A percentile compares a stretch with the other conserved stretches of the same genome.
Conservation (phyloP, 2,888 invertebrate species). For the Oscheius sp. region DNA sequence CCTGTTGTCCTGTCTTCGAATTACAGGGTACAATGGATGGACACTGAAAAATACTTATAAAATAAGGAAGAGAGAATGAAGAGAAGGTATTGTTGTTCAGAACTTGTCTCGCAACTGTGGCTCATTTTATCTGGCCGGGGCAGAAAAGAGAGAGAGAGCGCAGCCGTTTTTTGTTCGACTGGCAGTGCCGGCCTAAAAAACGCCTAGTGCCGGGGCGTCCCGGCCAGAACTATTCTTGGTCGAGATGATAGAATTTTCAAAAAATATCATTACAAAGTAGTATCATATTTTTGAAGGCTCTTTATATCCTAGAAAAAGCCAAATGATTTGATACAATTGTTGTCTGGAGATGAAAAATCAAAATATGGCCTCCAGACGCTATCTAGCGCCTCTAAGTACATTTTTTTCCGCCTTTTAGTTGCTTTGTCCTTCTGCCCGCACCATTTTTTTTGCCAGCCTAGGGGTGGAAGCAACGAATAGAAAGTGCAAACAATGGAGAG, state of each 20-base stretch:
- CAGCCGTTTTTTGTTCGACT: conserved; percentile 16
- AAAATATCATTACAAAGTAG: too few relatives aligned
- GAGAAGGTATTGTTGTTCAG: background rate
- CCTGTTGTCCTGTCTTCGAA: background rate
- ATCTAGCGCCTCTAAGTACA: background rate
- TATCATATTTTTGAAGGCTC: too few relatives aligned
- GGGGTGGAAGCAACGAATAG: conserved; percentile 4
- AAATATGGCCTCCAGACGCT: background rate
- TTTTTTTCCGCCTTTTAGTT: background rate
- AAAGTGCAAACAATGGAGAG: background rate
- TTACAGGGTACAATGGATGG: background rate
- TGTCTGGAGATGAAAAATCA: too few relatives aligned
- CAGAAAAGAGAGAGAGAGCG: conserved; percentile 12
- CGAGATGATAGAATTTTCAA: background rate
- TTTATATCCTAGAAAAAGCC: too few relatives aligned
- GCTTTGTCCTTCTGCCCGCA: conserved; percentile 1
- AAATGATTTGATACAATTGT: too few relatives aligned
- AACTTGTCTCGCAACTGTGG: conserved; percentile 2
- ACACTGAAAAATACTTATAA: conserved; percentile 1
- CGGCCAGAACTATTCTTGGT: conserved; percentile 2
- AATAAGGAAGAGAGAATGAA: background rate
- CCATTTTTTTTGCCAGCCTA: conserved; percentile 14
- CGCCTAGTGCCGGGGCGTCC: conserved; percentile 20
- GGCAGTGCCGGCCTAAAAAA: conserved; percentile 26
- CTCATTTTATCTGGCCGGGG: conserved; percentile 16